Percentiles rank a stretch among this genome's conserved stretches.
phyloP scores from a whole-genome alignment of 2,797 vertebrate genomes.

The Syngnathus rostellatus region DNA sequence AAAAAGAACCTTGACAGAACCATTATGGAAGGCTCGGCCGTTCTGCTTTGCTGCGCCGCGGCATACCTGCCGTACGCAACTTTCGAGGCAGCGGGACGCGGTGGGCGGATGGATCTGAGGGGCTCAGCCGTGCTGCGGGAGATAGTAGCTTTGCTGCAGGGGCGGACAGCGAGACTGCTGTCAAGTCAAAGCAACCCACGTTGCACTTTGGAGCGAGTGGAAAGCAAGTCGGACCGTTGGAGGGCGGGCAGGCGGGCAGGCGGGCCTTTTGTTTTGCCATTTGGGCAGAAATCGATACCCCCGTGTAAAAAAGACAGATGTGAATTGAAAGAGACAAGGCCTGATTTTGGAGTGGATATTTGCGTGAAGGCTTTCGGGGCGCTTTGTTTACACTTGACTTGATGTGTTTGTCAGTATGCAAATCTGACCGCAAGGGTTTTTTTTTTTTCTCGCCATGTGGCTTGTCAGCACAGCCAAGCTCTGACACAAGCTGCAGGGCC shows the following conservation, averaged over 20 bases:
- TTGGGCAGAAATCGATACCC: conserved; percentile 14
- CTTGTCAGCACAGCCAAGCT: conserved; percentile 28
- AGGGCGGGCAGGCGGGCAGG: neutral
- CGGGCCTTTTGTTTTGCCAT: neutral
- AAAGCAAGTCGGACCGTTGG: neutral
- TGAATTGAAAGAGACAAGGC: neutral
- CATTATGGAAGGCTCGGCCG: neutral
- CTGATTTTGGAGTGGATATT: conserved; percentile 19
- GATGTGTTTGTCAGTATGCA: conserved; percentile 29
- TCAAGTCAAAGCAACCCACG: conserved; percentile 28
- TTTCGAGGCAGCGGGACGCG: conserved; percentile 1
- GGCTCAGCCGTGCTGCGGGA: conserved; percentile 25
- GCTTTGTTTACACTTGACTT: conserved; percentile 16
- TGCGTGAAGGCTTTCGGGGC: neutral
- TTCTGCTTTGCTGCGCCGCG: no score
- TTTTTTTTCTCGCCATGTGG: conserved; percentile 25
- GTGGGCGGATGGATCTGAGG: conserved; percentile 49
- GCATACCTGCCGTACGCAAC: no score
- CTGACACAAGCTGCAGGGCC: conserved; percentile 23
- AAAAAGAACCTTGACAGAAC: neutral
- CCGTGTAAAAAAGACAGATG: neutral
- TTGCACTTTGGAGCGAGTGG: conserved; percentile 24
- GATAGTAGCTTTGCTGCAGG: conserved; percentile 1
- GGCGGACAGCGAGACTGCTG: conserved; percentile 17
- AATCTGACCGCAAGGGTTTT: conserved; percentile 18